Conservation (phyloP, 2,888 invertebrate species). For the Lysandra coridon region DNA sequence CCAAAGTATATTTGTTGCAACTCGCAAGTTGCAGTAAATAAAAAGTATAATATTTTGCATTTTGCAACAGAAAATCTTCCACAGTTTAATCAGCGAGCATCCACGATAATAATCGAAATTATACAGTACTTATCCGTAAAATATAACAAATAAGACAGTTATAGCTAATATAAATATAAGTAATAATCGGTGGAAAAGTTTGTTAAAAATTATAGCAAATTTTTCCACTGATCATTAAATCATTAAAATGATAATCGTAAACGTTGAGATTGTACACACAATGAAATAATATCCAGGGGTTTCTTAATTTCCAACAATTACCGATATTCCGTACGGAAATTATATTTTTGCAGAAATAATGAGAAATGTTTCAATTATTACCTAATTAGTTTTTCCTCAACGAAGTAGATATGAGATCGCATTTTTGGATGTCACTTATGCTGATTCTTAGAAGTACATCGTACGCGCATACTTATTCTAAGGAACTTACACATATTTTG, state of each 20-base stretch:
- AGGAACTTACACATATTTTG: background rate
- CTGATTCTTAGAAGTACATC: background rate
- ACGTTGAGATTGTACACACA: background rate
- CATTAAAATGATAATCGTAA: background rate
- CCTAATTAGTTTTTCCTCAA: background rate
- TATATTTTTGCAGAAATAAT: background rate
- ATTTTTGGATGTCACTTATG: background rate
- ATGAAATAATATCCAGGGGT: background rate
- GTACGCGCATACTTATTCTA: background rate
- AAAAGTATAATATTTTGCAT: background rate
- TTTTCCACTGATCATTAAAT: background rate
- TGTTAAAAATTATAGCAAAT: background rate
- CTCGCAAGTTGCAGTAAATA: background rate
- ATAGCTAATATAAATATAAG: background rate
- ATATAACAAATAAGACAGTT: background rate
- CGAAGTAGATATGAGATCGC: background rate
- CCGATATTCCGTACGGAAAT: background rate
- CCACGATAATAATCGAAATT: background rate
- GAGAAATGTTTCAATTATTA: background rate
- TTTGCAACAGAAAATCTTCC: background rate
- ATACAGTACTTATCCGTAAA: background rate
- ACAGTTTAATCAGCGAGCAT: background rate
- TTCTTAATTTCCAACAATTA: background rate
- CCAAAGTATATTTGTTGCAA: too few relatives aligned
- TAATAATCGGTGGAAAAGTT: background rate